Evolutionary conservation across 1,140 invertebrate genomes (phyloP).

Genomic region (Saccostrea cuccullata): DNA sequence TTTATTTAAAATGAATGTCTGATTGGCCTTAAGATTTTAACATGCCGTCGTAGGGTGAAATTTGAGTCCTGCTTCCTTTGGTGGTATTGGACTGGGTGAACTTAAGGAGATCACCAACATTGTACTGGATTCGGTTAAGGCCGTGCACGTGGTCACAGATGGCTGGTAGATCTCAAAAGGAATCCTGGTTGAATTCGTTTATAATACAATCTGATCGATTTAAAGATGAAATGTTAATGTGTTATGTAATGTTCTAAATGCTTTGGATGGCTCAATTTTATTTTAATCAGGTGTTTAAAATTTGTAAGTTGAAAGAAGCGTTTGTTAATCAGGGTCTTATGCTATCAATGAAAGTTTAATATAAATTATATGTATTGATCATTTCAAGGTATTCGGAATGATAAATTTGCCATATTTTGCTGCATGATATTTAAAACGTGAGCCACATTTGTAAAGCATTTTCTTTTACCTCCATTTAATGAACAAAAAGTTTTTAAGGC

Average conservation of each 20-base stretch:
- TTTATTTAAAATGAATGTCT: neutral
- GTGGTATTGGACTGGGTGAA: constrained; percentile 10
- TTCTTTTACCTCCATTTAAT: neutral
- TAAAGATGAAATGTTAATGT: constrained; percentile 36
- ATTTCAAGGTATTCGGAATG: neutral
- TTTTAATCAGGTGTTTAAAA: constrained; percentile 24
- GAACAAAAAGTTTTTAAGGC: neutral
- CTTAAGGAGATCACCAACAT: neutral
- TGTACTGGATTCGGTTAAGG: neutral
- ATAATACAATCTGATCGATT: constrained; percentile 1
- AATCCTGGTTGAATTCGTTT: neutral
- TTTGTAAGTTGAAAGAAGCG: neutral
- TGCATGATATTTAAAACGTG: neutral
- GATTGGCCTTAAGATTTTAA: neutral
- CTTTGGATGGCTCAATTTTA: neutral
- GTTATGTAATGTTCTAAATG: constrained; percentile 25
- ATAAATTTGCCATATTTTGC: neutral
- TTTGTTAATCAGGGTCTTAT: neutral
- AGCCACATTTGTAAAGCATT: neutral
- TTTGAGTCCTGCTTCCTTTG: neutral
- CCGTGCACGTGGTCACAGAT: neutral
- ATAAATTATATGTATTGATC: neutral
- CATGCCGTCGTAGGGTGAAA: neutral
- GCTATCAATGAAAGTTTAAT: neutral
- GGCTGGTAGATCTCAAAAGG: constrained; percentile 14